A percentile compares a stretch with the other conserved stretches of the same genome.
Evolutionary conservation across 2,888 invertebrate genomes (phyloP).

Genomic region (Pyrrhosoma nymphula): DNA sequence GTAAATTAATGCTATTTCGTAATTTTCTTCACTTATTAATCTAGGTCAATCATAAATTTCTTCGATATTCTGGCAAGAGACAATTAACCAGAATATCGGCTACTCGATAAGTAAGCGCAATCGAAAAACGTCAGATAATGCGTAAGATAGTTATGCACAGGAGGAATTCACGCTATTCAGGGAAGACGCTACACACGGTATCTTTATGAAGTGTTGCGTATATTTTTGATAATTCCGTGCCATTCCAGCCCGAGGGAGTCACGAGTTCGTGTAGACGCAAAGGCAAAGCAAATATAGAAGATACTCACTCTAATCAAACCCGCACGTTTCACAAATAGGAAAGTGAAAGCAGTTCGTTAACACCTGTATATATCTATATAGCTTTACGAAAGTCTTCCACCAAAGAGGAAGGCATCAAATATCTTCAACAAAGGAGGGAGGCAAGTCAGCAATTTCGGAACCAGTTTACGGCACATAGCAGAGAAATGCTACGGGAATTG

Average conservation of each 20-base stretch:
- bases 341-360: slow-evolving; percentile 18
- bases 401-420: neutral
- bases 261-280: neutral
- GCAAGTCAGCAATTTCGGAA: slow-evolving; percentile 5
- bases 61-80: too few species aligned
- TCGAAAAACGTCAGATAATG: neutral
- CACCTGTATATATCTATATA: neutral
- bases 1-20: too few species aligned
- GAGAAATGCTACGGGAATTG: neutral
- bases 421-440: neutral
- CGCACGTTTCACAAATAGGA: neutral
- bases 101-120: too few species aligned
- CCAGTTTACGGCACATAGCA: neutral
- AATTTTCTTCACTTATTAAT: too few species aligned
- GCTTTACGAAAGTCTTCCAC: neutral
- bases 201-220: too few species aligned
- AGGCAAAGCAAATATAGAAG: neutral
- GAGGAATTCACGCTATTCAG: neutral
- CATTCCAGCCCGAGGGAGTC: neutral
- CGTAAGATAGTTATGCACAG: neutral
- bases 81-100: too few species aligned
- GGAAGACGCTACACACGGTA: too few species aligned
- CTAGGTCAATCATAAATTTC: too few species aligned
- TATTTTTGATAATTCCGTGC: too few species aligned
- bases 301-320: neutral